A percentile compares a stretch with the other conserved stretches of the same genome.
Conservation (phyloP, 2,888 invertebrate species). For the Eristalis arbustorum region DNA sequence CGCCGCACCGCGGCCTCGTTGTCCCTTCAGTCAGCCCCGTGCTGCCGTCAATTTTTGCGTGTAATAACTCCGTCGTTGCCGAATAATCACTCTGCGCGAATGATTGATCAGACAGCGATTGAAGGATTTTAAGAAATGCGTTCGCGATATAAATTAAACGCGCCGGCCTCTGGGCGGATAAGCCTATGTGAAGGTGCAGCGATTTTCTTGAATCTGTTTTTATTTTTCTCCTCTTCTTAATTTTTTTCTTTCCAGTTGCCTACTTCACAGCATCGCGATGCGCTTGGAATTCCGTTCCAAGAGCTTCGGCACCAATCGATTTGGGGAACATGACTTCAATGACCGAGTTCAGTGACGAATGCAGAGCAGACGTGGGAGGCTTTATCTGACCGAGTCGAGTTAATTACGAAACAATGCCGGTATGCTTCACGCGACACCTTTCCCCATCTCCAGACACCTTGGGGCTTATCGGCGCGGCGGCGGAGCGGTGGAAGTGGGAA, state of each 20-base stretch:
- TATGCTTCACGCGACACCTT: slow-evolving; percentile 18
- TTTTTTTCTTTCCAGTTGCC: not conserved
- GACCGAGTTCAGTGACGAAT: slow-evolving; percentile 5
- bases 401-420: slow-evolving; percentile 22
- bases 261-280: not conserved
- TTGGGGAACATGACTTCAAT: slow-evolving; percentile 25
- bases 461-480: not conserved
- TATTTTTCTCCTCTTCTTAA: not conserved
- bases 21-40: not conserved
- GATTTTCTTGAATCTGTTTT: not conserved
- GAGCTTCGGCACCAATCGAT: slow-evolving; percentile 17
- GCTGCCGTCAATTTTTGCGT: slow-evolving; percentile 4
- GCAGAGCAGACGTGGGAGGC: slow-evolving; percentile 35
- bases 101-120: slow-evolving; percentile 71
- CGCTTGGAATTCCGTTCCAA: slow-evolving; percentile 29
- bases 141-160: slow-evolving; percentile 68
- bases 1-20: too few species aligned
- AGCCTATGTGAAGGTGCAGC: slow-evolving; percentile 38
- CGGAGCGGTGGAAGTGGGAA: not conserved
- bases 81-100: slow-evolving; percentile 69
- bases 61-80: slow-evolving; percentile 66
- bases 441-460: not conserved
- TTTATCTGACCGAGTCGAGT: slow-evolving; percentile 20
- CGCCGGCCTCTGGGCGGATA: slow-evolving; percentile 61
- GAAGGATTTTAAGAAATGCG: slow-evolving; percentile 69